Evolutionary conservation across 2,797 vertebrate species (phyloP).

Genomic region (Malacoraja senta): DNA sequence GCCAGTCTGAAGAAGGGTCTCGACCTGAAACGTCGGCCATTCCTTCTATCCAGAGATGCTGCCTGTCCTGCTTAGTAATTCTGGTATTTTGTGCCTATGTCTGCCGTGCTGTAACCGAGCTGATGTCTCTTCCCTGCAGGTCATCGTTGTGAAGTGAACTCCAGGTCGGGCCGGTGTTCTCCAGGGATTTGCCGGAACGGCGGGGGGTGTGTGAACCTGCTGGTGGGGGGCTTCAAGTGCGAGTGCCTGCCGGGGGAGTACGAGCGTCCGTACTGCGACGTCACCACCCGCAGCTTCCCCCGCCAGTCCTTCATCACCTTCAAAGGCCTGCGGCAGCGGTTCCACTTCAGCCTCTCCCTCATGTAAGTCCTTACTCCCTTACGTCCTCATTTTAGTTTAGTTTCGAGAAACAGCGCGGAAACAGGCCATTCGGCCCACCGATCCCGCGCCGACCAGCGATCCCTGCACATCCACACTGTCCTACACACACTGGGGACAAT

Average conservation of each 20-base stretch:
- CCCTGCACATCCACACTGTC: no score
- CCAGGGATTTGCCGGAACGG: conserved; percentile 79
- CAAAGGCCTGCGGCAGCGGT: conserved; percentile 85
- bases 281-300: conserved; percentile 85
- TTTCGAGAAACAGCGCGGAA: no score
- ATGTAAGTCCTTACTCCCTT: conserved; percentile 63
- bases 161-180: conserved; percentile 75
- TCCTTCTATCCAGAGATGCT: no score
- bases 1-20: no score
- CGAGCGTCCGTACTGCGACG: conserved; percentile 83
- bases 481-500: no score
- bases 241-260: conserved; percentile 78
- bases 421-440: no score
- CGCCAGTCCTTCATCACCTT: conserved; percentile 83
- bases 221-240: conserved; percentile 86
- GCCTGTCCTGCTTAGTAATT: no score
- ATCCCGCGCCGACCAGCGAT: no score
- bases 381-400: no score
- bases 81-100: no score
- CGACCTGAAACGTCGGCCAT: no score
- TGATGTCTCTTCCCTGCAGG: conserved; percentile 53
- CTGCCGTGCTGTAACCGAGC: background rate
- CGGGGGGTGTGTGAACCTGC: conserved; percentile 80
- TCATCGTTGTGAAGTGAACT: conserved; percentile 76
- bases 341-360: conserved; percentile 86